phyloP scores from a whole-genome alignment of 1,140 invertebrate species.

The Diorhabda elongata region DNA sequence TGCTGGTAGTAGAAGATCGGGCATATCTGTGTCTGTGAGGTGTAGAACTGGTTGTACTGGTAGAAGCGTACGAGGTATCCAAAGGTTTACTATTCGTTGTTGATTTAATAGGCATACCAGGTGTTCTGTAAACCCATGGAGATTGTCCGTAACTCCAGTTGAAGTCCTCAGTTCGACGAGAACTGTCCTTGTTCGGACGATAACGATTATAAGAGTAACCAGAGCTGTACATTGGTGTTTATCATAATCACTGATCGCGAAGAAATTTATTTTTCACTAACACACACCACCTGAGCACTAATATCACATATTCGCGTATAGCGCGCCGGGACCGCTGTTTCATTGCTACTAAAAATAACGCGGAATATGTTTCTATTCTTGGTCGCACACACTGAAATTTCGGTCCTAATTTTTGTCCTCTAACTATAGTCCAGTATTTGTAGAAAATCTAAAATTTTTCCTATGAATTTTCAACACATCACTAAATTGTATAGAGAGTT shows the following conservation, averaged over 20 bases:
- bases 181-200: conserved; percentile 36
- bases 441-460: background rate
- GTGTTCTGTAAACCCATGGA: conserved; percentile 12
- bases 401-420: background rate
- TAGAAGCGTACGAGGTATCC: conserved; percentile 26
- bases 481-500: too few relatives aligned
- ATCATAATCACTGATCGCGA: conserved; percentile 19
- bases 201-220: conserved; percentile 37
- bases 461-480: background rate
- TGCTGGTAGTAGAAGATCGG: conserved; percentile 71
- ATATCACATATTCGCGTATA: conserved; percentile 15
- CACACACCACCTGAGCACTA: conserved; percentile 13
- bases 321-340: conserved; percentile 29
- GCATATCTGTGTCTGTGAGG: conserved; percentile 61
- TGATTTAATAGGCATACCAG: conserved; percentile 13
- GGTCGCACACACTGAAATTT: conserved; percentile 10
- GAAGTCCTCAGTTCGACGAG: conserved; percentile 22
- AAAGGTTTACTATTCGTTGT: conserved; percentile 10
- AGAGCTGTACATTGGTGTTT: conserved; percentile 38
- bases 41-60: conserved; percentile 38
- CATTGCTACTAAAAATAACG: conserved; percentile 49
- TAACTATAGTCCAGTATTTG: background rate
- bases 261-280: conserved; percentile 2
- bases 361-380: conserved; percentile 18
- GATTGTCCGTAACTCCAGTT: conserved; percentile 19